Percentiles rank a stretch among this genome's conserved stretches.
Conservation (phyloP, 2,797 vertebrate genomes). For the Sardinella longiceps region DNA sequence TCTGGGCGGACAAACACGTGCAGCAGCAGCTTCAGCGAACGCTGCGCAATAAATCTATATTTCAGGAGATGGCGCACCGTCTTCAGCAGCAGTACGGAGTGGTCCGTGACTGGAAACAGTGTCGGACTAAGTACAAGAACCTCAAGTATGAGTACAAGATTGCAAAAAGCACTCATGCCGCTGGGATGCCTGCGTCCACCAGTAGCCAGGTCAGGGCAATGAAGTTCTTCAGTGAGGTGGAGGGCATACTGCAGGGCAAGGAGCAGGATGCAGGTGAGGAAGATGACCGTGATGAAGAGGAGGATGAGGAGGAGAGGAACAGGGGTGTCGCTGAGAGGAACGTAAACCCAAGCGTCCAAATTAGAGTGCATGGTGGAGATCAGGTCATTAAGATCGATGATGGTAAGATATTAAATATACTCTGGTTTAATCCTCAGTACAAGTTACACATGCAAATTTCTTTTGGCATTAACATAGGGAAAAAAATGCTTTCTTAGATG, state of each 20-base stretch:
- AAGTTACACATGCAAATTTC: too few species aligned
- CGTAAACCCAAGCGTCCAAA: background rate
- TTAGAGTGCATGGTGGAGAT: constrained; percentile 57
- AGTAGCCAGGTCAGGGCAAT: constrained; percentile 79
- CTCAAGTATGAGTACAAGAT: constrained; percentile 90
- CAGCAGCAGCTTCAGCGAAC: constrained; percentile 83
- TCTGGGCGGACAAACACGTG: constrained; percentile 85
- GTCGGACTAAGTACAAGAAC: constrained; percentile 92
- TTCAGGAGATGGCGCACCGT: constrained; percentile 86
- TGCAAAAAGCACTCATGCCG: constrained; percentile 76
- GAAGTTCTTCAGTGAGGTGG: constrained; percentile 89
- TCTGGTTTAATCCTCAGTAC: too few species aligned
- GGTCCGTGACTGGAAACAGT: constrained; percentile 90
- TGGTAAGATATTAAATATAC: constrained; percentile 59
- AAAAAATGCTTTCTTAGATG: constrained; percentile 37
- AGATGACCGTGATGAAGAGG: constrained; percentile 56
- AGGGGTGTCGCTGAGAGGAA: constrained; percentile 43
- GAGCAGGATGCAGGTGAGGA: constrained; percentile 49
- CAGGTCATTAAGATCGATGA: constrained; percentile 77
- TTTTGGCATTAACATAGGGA: background rate
- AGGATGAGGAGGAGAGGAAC: constrained; percentile 58
- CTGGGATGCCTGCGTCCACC: constrained; percentile 33
- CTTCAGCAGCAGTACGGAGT: constrained; percentile 85
- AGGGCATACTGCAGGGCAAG: constrained; percentile 82
- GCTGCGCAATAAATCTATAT: constrained; percentile 89